A percentile compares a stretch with the other conserved stretches of the same genome.
phyloP scores from a whole-genome alignment of 2,113 vertebrate genomes.

The Pampusana beccarii region DNA sequence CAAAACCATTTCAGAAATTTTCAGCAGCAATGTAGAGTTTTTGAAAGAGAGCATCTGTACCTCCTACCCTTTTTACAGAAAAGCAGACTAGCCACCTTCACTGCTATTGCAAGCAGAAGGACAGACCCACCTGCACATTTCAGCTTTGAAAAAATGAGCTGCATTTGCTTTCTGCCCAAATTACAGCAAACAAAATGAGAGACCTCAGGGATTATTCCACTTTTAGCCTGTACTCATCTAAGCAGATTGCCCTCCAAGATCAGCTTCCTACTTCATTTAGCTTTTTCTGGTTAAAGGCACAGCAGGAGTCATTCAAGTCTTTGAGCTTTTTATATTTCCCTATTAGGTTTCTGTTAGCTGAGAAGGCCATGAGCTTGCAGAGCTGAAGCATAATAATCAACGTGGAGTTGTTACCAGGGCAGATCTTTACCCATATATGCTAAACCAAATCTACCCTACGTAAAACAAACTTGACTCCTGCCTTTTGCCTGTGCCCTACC shows the following conservation, averaged over 20 bases:
- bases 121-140: background rate
- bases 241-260: slow-evolving; percentile 61
- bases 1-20: background rate
- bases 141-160: slow-evolving; percentile 16
- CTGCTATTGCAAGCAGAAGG: background rate
- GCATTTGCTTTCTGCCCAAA: slow-evolving; percentile 23
- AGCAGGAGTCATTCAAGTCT: slow-evolving; percentile 13
- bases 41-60: background rate
- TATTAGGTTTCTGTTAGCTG: background rate
- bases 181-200: slow-evolving; percentile 33
- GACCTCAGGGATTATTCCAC: slow-evolving; percentile 57
- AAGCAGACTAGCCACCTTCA: background rate
- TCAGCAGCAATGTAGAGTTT: background rate
- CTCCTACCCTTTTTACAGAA: background rate
- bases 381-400: background rate
- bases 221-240: slow-evolving; percentile 62
- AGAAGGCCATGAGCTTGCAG: background rate
- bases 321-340: background rate
- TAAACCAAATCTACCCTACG: background rate
- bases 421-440: background rate
- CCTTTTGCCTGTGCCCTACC: background rate
- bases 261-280: slow-evolving; percentile 47
- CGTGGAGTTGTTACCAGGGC: background rate
- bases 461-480: background rate
- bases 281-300: slow-evolving; percentile 44